These are phyloP conservation scores for Peromyscus maniculatus DNA, from an alignment of 2,113 vertebrate species.

Conservation along the genomic window DNA sequence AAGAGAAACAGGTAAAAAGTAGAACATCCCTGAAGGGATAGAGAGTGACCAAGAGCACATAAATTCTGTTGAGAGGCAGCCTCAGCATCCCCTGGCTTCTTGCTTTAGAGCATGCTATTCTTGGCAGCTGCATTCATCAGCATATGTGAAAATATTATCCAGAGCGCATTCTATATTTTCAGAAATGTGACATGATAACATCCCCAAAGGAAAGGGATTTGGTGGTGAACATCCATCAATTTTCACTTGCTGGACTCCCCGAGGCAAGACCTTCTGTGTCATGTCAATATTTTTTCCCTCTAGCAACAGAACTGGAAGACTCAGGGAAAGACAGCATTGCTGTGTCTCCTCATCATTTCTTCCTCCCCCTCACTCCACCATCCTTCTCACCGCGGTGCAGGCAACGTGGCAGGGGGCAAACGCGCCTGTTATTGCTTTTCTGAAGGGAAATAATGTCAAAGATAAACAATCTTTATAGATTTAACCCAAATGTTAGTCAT, in stretches of 20 bases:
- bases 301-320: background rate
- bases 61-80: conserved; percentile 13
- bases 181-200: conserved; percentile 76
- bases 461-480: conserved; percentile 72
- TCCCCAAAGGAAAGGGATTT: conserved; percentile 62
- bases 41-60: conserved; percentile 6
- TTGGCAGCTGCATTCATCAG: conserved; percentile 67
- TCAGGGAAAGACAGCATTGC: conserved; percentile 42
- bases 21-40: background rate
- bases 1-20: conserved; percentile 1
- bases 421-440: conserved; percentile 29
- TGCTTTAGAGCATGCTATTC: conserved; percentile 64
- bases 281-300: conserved; percentile 50
- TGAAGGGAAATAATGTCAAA: conserved; percentile 69
- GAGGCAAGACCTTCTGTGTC: conserved; percentile 60
- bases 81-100: conserved; percentile 35
- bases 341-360: conserved; percentile 50
- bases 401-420: conserved; percentile 48
- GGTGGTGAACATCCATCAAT: conserved; percentile 52
- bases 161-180: conserved; percentile 72
- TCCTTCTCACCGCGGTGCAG: background rate
- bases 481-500: conserved; percentile 76
- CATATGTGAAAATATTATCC: conserved; percentile 79
- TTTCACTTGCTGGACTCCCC: conserved; percentile 51
- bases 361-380: conserved; percentile 13